Evolutionary conservation across 2,888 invertebrate genomes (phyloP).

Genomic region (Limnephilus auricula): DNA sequence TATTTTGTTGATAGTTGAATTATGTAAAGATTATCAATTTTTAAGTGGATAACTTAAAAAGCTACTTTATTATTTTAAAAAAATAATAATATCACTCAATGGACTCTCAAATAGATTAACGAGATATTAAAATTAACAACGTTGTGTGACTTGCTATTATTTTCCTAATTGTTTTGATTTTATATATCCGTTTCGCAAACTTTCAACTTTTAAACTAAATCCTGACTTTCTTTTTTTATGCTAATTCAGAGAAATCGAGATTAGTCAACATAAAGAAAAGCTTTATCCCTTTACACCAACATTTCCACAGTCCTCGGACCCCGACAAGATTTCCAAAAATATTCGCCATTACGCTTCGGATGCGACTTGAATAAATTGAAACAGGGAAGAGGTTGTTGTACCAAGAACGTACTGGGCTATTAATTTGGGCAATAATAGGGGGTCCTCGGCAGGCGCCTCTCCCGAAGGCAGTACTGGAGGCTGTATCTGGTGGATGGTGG

Average conservation of each 20-base stretch:
- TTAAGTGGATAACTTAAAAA: too few species aligned
- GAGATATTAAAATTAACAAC: too few species aligned
- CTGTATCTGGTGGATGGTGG: not conserved
- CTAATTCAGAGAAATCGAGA: not conserved
- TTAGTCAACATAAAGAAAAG: not conserved
- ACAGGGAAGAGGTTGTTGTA: constrained; percentile 30
- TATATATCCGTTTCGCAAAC: not conserved
- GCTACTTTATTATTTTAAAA: too few species aligned
- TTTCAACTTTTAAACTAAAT: not conserved
- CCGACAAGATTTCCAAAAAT: constrained; percentile 22
- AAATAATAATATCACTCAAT: too few species aligned
- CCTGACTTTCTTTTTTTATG: not conserved
- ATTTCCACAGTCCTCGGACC: not conserved
- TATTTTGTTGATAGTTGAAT: too few species aligned
- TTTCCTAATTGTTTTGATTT: not conserved
- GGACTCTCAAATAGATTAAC: too few species aligned
- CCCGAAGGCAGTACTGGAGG: not conserved
- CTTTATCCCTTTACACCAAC: not conserved
- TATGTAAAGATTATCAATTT: too few species aligned
- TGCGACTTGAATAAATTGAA: constrained; percentile 43
- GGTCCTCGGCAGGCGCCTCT: constrained; percentile 30
- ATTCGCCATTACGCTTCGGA: constrained; percentile 27
- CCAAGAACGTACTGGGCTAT: constrained; percentile 35
- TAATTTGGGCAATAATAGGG: constrained; percentile 56
- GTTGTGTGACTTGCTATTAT: not conserved